Base-by-base conservation (phyloP, 37 sponge, comb jelly and placozoan species). In the Cliona cf. orientalis region DNA sequence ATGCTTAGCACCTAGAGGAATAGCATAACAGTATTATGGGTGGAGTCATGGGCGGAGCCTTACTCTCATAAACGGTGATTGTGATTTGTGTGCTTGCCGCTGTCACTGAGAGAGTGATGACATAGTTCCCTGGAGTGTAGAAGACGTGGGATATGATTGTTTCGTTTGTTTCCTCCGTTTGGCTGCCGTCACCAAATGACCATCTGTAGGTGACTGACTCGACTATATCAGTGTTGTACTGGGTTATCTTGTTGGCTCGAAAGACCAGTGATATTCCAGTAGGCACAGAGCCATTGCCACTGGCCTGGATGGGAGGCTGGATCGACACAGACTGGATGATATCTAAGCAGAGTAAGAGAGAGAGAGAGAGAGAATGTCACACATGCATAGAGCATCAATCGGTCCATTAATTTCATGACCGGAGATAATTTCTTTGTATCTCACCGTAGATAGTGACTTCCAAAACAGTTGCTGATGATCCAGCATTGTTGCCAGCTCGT, bases 161-260 rank as follows among this genome's bases (percentile, higher is more conserved):
- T 7, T 63, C 35, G 17, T 41, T 1, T 14, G 37, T 64, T 9
- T 31, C 26, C 25, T 25, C 66, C 4, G 46, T 7, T n/a, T 7
- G 3, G 33, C 41, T 56, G 17, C 41, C 63, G 35, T 74, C 83
- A 41, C 77, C 71, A 65, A 69, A 66, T 17, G 19, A 28, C 89
- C 89, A 88, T 7, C 31, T n/a, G 46, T 80, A 87, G 7, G 9
- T 31, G 0, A 73, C 33, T n/a, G 23, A 9, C 17, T 75, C 81
- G 42, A 40, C 25, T 25, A 64, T 37, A 28, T 6, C 44, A 33
- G 49, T 71, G 21, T 42, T 42, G 49, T 44, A 71, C 23, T 19
- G 5, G 2, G 72, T 45, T 3, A 9, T 17, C 2, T 45, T n/a
- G 9, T 71, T 5, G 2, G 72, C 46, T 17, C 28, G 42, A 49